Percentiles rank a stretch among this genome's conserved stretches.
These are phyloP conservation scores for Tetramorium parvispinum DNA, from an alignment of 1,140 invertebrate genomes.

Conservation along the genomic window DNA sequence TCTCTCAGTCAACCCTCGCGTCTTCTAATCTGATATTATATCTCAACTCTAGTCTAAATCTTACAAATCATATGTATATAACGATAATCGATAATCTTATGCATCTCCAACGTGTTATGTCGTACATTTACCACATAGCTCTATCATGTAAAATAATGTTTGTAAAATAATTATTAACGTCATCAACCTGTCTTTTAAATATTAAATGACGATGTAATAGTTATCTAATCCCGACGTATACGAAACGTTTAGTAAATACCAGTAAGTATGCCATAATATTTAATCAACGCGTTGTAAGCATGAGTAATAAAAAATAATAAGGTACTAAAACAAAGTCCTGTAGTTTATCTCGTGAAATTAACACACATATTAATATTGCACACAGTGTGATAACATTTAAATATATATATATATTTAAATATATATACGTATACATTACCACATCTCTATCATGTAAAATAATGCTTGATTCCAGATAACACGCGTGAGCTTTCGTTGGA, in stretches of 20 bases:
- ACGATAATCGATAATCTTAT: neutral
- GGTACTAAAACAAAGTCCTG: neutral
- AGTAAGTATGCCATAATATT: conserved; percentile 18
- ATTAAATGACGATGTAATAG: neutral
- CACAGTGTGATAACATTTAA: neutral
- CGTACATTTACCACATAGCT: too few relatives aligned
- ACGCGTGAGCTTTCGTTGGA: neutral
- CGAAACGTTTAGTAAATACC: neutral
- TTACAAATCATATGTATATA: neutral
- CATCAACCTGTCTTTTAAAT: conserved; percentile 22
- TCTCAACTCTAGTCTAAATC: neutral
- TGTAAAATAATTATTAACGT: conserved; percentile 44
- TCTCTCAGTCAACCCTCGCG: neutral
- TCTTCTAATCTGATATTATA: neutral
- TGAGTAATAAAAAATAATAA: conserved; percentile 12
- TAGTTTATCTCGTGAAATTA: conserved; percentile 6
- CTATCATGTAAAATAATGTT: neutral
- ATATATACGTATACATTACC: too few relatives aligned
- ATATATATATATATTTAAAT: too few relatives aligned
- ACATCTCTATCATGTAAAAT: too few relatives aligned
- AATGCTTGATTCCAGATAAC: neutral
- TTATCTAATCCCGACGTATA: conserved; percentile 13
- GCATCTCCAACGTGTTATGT: neutral
- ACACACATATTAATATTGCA: neutral
- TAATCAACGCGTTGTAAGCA: neutral